phyloP scores from a whole-genome alignment of 2,113 vertebrate species.

The Mus spicilegus region DNA sequence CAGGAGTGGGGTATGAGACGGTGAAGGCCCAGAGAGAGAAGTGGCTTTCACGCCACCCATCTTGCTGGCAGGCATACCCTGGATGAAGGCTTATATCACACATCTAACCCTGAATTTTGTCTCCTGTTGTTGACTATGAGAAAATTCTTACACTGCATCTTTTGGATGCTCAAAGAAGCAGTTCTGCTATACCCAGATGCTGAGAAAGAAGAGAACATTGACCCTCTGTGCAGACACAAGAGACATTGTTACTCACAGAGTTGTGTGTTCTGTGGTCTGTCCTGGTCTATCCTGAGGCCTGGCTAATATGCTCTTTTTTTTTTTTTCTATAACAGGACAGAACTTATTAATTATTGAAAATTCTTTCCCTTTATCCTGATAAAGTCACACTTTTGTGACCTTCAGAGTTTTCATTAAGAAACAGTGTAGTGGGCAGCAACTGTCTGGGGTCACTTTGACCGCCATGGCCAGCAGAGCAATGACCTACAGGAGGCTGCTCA shows the following conservation, averaged over 20 bases:
- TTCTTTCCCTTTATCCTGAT: constrained; percentile 2
- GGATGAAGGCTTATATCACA: neutral
- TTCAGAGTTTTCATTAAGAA: constrained; percentile 58
- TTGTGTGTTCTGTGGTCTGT: neutral
- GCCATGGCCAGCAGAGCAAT: neutral
- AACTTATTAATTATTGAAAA: constrained; percentile 30
- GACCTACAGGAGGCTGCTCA: neutral
- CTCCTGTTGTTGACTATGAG: neutral
- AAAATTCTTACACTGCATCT: constrained; percentile 14
- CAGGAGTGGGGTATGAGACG: neutral
- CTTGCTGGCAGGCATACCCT: neutral
- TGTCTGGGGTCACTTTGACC: neutral
- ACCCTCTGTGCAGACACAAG: neutral
- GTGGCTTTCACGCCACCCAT: neutral
- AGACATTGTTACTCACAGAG: neutral
- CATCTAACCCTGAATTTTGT: neutral
- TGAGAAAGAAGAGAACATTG: neutral
- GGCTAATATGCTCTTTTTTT: neutral
- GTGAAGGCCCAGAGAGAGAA: neutral
- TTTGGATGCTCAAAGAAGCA: neutral
- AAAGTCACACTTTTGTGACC: constrained; percentile 36
- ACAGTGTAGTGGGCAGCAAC: neutral
- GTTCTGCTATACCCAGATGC: neutral
- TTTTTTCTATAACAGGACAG: neutral
- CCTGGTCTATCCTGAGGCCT: neutral